These are phyloP conservation scores for Cheilosia soror DNA, from an alignment of 2,888 invertebrate species.

Conservation along the genomic window DNA sequence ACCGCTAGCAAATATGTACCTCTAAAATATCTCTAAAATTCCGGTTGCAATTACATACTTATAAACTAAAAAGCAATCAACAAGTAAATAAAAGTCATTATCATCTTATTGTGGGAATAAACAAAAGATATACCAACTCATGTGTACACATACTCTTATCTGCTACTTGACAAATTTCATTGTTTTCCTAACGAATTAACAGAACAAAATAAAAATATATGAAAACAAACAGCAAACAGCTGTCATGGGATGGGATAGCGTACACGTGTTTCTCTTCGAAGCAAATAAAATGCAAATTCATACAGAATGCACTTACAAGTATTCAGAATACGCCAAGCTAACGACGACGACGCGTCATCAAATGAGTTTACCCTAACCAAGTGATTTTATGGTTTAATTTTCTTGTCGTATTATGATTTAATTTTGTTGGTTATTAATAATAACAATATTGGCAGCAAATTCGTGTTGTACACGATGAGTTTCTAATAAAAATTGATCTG, in stretches of 20 bases:
- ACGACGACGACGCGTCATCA: background rate
- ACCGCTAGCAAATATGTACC: background rate
- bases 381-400: background rate
- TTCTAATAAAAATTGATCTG: background rate
- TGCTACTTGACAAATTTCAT: background rate
- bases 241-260: background rate
- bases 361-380: background rate
- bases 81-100: background rate
- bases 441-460: background rate
- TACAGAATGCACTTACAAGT: conserved; percentile 14
- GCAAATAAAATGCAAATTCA: too few species aligned
- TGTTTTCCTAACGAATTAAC: conserved; percentile 1
- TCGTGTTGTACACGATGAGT: conserved; percentile 1
- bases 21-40: background rate
- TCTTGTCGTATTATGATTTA: background rate
- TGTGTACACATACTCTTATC: background rate
- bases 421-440: background rate
- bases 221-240: background rate
- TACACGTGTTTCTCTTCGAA: background rate
- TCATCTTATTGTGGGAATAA: conserved; percentile 8
- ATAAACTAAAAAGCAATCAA: background rate
- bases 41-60: background rate
- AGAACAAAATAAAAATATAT: background rate
- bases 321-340: conserved; percentile 17
- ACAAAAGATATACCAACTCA: background rate